Base-by-base conservation (phyloP, 2,888 invertebrate genomes). In the Mimachlamys varia region DNA sequence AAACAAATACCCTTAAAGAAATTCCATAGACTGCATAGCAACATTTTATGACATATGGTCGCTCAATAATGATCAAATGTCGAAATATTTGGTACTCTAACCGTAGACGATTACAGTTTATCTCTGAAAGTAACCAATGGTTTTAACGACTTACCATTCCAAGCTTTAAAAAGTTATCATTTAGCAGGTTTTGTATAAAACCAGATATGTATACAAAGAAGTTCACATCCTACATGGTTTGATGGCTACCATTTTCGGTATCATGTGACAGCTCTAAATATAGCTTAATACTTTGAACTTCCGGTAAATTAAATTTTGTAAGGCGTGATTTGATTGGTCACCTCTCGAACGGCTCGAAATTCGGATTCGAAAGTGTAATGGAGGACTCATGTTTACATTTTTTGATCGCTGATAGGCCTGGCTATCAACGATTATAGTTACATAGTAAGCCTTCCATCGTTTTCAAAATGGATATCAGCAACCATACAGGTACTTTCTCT, bases 311-410 rank as follows among this genome's bases (percentile, higher is more conserved):
- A 33, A 76, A 76, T 33, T 76, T 27, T 76, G 76, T 76, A 44
- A 89, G 27, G 2, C 27, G 38, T 3, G 27, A 55, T 89, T 88
- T 91, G 87, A 92, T 92, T 92, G 92, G 92, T 88, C 17, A 58
- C 27, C 55, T 87, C 17, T 22, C 62, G 33, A 88, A 88, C 62
- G 88, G 92, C 89, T 92, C 92, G 92, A 92, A 92, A 92, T 92
- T 92, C 89, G 90, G 89, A 92, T 88, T 88, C 90, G 90, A 90
- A 88, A 50, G 37, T 33, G 33, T 10, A 15, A 76, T 76, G 76
- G 76, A 7, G 33, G 15, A 44, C 44, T 44, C 44, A 76, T 76
- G 76, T 76, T 76, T 76, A 76, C 76, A 33, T 76, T 76, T 76
- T 44, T 27, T 76, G 22, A 33, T 33, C 76, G 76, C 12, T 76